Conservation (phyloP, 2,797 vertebrate genomes). For the Sebastes alutus region DNA sequence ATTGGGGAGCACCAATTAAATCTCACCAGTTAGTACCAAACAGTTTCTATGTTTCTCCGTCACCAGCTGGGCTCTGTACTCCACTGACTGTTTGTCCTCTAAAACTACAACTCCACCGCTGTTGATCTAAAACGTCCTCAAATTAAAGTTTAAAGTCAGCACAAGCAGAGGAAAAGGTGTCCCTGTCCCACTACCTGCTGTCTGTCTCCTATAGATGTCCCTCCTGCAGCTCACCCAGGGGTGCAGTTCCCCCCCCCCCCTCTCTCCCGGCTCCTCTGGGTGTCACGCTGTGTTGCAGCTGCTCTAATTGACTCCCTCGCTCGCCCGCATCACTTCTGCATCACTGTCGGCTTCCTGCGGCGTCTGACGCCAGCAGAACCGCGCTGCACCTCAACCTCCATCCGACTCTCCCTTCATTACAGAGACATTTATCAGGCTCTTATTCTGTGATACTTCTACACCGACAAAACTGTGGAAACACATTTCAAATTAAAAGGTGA, state of each 20-base stretch:
- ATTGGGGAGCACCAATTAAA: background rate
- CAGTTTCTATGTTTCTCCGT: too few species aligned
- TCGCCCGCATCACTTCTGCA: conserved; percentile 36
- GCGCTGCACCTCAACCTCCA: background rate
- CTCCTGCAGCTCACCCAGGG: background rate
- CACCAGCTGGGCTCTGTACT: background rate
- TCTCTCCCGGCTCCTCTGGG: background rate
- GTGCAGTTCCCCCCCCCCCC: background rate
- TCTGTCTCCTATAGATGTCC: background rate
- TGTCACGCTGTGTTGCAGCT: conserved; percentile 42
- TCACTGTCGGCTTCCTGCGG: conserved; percentile 28
- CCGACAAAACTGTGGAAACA: background rate
- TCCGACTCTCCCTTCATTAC: background rate
- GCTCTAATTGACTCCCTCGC: conserved; percentile 33
- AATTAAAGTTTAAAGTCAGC: conserved; percentile 8
- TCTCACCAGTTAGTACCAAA: background rate
- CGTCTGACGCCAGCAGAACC: background rate
- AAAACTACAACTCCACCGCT: background rate
- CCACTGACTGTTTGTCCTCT: background rate
- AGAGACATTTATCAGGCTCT: background rate
- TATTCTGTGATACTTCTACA: background rate
- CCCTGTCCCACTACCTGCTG: background rate
- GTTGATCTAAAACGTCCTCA: background rate
- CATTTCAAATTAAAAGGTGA: background rate
- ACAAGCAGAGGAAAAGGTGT: background rate